A percentile compares a stretch with the other conserved stretches of the same genome.
These are phyloP conservation scores for Lampris megalopsis DNA, from an alignment of 2,113 vertebrate species.

Conservation along the genomic window DNA sequence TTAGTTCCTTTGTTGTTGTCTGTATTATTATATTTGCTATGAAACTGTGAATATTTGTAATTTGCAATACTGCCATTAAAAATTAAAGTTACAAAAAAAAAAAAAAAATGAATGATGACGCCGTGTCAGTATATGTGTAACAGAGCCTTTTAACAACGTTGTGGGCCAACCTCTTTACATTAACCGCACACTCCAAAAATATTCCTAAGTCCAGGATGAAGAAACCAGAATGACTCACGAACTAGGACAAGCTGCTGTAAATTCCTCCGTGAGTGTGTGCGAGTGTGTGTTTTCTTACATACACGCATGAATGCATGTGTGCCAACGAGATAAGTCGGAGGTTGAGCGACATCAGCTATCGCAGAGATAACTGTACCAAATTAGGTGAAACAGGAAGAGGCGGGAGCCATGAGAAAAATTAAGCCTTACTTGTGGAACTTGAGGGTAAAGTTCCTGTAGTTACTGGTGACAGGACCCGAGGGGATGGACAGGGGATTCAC, in stretches of 20 bases:
- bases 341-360: constrained; percentile 35
- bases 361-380: constrained; percentile 17
- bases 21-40: no score
- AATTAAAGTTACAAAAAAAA: no score
- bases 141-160: no score
- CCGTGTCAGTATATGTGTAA: no score
- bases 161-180: no score
- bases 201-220: not conserved
- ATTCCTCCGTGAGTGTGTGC: not conserved
- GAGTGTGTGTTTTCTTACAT: not conserved
- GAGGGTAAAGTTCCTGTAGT: constrained; percentile 91
- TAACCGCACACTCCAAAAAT: no score
- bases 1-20: no score
- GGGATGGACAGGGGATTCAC: constrained; percentile 81
- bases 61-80: no score
- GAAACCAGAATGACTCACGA: not conserved
- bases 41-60: no score
- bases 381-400: constrained; percentile 6
- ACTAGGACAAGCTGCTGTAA: not conserved
- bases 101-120: no score
- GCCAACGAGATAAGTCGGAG: constrained; percentile 29
- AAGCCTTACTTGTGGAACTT: constrained; percentile 93
- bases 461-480: constrained; percentile 19
- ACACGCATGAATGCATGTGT: not conserved
- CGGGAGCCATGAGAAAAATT: constrained; percentile 44